Evolutionary conservation across 1,140 invertebrate genomes (phyloP).

Genomic region (Lordiphosa stackelbergi): DNA sequence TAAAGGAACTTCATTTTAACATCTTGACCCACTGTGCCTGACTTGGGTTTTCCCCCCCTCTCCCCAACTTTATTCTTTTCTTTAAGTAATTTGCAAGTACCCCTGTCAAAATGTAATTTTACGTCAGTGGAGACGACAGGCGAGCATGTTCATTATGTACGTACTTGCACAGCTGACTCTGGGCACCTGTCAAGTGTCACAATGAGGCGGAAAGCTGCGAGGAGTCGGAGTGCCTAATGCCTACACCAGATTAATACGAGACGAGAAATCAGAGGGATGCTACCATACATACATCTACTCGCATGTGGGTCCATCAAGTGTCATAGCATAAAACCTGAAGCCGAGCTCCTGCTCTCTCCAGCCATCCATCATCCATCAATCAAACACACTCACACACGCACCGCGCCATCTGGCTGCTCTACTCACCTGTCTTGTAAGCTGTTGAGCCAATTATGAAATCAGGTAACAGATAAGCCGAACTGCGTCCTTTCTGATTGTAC

Average conservation of each 20-base stretch:
- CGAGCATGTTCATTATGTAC: conserved; percentile 55
- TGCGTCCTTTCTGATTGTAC: conserved; percentile 75
- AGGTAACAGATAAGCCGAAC: conserved; percentile 60
- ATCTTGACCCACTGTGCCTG: conserved; percentile 8
- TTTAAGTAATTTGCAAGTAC: conserved; percentile 1
- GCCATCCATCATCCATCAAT: conserved; percentile 40
- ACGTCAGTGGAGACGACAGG: conserved; percentile 22
- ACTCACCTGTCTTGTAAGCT: conserved; percentile 75
- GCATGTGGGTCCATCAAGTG: conserved; percentile 30
- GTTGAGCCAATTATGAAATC: conserved; percentile 76
- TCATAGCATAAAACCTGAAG: conserved; percentile 45
- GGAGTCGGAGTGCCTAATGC: conserved; percentile 9
- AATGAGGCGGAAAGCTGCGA: background rate
- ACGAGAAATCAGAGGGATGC: conserved; percentile 28
- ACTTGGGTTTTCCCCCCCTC: background rate
- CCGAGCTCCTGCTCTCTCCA: conserved; percentile 8
- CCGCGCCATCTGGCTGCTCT: conserved; percentile 36
- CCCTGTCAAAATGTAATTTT: conserved; percentile 45
- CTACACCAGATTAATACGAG: conserved; percentile 55
- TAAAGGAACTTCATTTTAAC: too few species aligned
- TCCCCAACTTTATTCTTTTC: background rate
- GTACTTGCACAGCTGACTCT: conserved; percentile 55
- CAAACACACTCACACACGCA: conserved; percentile 28
- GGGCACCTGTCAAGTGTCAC: conserved; percentile 56
- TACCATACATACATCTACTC: conserved; percentile 5